These are phyloP conservation scores for Pygmarrhopalites habei DNA, from an alignment of 1,140 invertebrate species.

Conservation along the genomic window DNA sequence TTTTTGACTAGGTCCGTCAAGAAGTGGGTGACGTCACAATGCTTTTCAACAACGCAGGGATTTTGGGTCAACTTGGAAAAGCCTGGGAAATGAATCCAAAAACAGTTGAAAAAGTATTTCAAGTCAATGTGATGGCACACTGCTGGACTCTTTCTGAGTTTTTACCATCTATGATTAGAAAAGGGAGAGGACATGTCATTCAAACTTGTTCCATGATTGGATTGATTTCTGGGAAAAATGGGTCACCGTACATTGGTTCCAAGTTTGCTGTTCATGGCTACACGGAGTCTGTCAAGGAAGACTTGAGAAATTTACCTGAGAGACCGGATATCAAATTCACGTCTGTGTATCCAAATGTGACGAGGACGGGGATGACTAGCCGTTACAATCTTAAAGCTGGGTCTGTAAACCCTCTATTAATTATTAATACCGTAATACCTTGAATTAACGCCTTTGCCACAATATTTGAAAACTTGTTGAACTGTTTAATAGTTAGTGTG, in stretches of 20 bases:
- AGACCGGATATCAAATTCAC: no score
- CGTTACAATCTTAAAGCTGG: no score
- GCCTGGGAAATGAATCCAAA: conserved; percentile 60
- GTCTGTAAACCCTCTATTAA: no score
- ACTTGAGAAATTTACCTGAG: conserved; percentile 49
- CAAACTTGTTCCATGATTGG: conserved; percentile 74
- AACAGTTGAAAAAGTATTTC: no score
- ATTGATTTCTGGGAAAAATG: conserved; percentile 59
- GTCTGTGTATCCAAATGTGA: no score
- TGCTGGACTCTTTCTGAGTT: conserved; percentile 73
- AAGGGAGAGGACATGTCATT: conserved; percentile 74
- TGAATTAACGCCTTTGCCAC: no score
- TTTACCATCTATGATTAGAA: conserved; percentile 68
- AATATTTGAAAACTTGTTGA: no score
- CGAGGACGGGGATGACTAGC: no score
- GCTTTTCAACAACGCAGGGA: conserved; percentile 79
- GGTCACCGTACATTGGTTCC: conserved; percentile 73
- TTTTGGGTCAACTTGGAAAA: conserved; percentile 68
- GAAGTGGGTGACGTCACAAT: conserved; percentile 55
- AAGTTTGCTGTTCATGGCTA: conserved; percentile 65
- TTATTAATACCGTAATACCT: no score
- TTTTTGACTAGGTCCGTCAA: no score
- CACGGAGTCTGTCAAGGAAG: conserved; percentile 49
- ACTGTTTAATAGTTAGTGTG: no score
- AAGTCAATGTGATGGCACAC: conserved; percentile 72